phyloP scores from a whole-genome alignment of 2,797 vertebrate species.

The Ptychobarbus kaznakovi region DNA sequence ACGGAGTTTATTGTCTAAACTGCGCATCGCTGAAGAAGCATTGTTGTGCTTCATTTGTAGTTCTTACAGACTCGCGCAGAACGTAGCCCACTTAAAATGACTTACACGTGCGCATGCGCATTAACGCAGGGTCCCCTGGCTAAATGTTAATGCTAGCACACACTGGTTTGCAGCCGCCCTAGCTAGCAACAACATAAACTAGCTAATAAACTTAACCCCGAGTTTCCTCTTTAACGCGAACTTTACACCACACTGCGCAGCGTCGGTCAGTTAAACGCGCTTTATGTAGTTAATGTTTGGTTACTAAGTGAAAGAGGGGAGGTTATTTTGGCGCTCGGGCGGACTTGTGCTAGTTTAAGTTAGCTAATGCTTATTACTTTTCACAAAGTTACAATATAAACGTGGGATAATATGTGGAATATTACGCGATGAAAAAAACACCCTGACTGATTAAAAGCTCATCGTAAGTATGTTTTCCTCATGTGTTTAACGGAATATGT shows the following conservation, averaged over 20 bases:
- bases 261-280: background rate
- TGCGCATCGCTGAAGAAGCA: background rate
- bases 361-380: constrained; percentile 26
- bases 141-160: too few species aligned
- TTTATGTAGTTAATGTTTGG: background rate
- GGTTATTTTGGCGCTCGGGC: constrained; percentile 25
- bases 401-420: constrained; percentile 4
- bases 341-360: constrained; percentile 8
- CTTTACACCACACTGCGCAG: too few species aligned
- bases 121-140: too few species aligned
- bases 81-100: constrained; percentile 25
- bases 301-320: background rate
- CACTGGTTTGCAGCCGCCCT: too few species aligned
- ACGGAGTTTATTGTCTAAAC: background rate
- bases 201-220: too few species aligned
- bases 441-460: background rate
- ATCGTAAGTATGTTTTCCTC: constrained; percentile 1
- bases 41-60: background rate
- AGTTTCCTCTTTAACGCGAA: too few species aligned
- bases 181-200: too few species aligned
- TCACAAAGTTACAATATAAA: constrained; percentile 23
- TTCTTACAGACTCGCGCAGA: background rate
- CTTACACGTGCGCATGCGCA: constrained; percentile 12
- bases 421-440: background rate
- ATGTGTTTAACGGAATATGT: background rate